These are phyloP conservation scores for Buceros bicornis DNA, from an alignment of 2,797 vertebrate genomes.

Conservation along the genomic window DNA sequence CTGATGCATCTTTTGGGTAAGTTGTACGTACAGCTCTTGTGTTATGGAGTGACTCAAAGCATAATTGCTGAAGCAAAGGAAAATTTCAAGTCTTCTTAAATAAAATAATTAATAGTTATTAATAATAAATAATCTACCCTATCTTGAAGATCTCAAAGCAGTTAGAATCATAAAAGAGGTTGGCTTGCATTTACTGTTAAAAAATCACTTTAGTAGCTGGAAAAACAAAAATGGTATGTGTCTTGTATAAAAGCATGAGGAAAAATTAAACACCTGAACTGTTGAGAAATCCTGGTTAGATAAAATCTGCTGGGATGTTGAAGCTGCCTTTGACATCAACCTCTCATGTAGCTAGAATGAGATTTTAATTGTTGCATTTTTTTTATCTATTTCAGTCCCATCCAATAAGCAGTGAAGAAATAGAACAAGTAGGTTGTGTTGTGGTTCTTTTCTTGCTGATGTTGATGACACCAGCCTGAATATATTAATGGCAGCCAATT, in stretches of 20 bases:
- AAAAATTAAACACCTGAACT: background rate
- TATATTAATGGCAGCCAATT: background rate
- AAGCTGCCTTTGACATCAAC: background rate
- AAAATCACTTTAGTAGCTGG: background rate
- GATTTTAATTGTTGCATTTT: background rate
- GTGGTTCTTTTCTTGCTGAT: background rate
- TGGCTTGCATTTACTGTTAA: background rate
- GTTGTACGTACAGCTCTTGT: background rate
- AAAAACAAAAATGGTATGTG: background rate
- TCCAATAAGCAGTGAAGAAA: background rate
- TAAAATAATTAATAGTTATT: background rate
- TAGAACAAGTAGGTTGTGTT: background rate
- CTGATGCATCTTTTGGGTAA: background rate
- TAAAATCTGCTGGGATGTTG: background rate
- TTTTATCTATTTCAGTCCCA: background rate
- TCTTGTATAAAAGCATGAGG: background rate
- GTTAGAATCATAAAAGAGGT: background rate
- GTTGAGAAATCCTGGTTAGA: background rate
- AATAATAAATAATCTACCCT: background rate
- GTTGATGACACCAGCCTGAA: background rate
- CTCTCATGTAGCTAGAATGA: background rate
- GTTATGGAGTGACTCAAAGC: background rate
- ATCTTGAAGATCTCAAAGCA: background rate
- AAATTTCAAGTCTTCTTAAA: background rate
- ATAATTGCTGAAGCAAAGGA: background rate